Conservation (phyloP, 2,113 vertebrate species). For the Cinclus mexicanus region DNA sequence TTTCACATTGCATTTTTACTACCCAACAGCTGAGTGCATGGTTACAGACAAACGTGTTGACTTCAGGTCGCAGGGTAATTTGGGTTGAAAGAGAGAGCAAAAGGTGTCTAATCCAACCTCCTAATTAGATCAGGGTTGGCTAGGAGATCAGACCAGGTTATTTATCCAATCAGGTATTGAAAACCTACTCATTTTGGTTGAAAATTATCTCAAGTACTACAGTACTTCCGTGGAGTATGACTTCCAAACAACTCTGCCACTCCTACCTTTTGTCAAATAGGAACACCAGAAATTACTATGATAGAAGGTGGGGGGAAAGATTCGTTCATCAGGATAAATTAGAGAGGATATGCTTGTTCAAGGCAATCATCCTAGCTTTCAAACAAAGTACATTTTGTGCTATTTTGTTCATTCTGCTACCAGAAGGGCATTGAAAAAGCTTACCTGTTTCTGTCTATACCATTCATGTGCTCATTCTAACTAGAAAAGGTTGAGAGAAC, state of each 20-base stretch:
- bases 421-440: background rate
- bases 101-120: background rate
- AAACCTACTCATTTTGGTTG: background rate
- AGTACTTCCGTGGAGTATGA: background rate
- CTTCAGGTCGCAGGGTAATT: background rate
- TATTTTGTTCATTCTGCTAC: background rate
- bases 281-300: background rate
- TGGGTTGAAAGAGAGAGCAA: background rate
- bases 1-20: background rate
- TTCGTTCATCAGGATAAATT: background rate
- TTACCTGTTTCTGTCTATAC: background rate
- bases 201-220: background rate
- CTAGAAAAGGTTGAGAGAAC: background rate
- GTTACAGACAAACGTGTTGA: background rate
- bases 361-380: background rate
- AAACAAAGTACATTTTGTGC: background rate
- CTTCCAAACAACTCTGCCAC: background rate
- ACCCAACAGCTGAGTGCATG: background rate
- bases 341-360: background rate
- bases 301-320: accelerated
- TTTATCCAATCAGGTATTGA: background rate
- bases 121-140: background rate
- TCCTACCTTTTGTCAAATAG: background rate
- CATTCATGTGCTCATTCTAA: background rate
- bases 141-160: background rate